Percentiles rank a stretch among this genome's conserved stretches.
Conservation (phyloP, 2,113 vertebrate genomes). For the Phalacrocorax pelagicus region DNA sequence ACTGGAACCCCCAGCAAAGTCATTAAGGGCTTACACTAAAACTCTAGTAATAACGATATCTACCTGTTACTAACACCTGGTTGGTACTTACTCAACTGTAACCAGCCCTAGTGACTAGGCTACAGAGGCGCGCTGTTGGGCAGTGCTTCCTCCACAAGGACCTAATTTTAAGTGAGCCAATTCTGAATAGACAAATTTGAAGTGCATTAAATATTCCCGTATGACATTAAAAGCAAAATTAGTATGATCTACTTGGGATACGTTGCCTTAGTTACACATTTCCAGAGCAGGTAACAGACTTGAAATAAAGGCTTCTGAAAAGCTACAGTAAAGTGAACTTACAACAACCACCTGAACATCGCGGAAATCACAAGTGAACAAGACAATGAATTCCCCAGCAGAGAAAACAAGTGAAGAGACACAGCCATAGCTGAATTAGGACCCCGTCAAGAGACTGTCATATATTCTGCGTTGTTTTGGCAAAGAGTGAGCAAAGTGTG, state of each 20-base stretch:
- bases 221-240: background rate
- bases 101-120: background rate
- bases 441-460: background rate
- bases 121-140: fast-evolving
- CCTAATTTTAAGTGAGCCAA: background rate
- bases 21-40: background rate
- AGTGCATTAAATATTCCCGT: background rate
- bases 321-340: background rate
- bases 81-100: background rate
- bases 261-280: background rate
- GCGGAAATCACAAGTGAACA: background rate
- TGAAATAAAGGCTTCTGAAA: background rate
- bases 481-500: background rate
- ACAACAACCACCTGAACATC: background rate
- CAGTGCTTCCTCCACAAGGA: background rate
- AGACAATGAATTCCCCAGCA: background rate
- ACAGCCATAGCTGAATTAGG: background rate
- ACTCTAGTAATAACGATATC: background rate
- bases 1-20: background rate
- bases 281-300: background rate
- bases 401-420: background rate
- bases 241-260: fast-evolving
- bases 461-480: background rate
- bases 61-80: background rate
- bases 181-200: background rate